Evolutionary conservation across 2,797 vertebrate genomes (phyloP), one percentile per base, ranked within the genome.

Genomic region (Tinamus major): DNA sequence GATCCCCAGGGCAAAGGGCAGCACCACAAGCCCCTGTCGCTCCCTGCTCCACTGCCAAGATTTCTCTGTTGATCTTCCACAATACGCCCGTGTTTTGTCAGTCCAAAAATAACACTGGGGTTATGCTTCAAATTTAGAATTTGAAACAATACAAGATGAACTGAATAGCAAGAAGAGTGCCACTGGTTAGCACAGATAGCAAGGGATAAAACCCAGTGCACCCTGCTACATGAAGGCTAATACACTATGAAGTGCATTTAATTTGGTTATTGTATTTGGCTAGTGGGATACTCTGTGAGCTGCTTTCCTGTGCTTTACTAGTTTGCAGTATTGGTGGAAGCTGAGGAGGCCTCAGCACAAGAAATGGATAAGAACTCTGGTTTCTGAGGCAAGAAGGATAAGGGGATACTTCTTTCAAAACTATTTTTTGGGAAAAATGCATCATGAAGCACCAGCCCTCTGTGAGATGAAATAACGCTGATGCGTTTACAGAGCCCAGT

Each of bases 91-190:
- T 92, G 74, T 29, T 89, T 58, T 71, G 46, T 84, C 85, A 86
- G 67, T 79, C 69, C 83, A 90, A 92, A 95, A 90, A 92, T 88
- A 91, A 86, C 64, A 70, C 35, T 71, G 59, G 10, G 61, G 67
- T 55, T 86, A 74, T 48, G 79, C 71, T 92, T 84, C 80, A 92
- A 46, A 94, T 88, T 79, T 79, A 67, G 48, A 64, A 81, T 82
- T 86, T 88, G 53, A 90, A 92, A 92, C 51, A 93, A 91, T 79
- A 67, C 48, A 85, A 91, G 88, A 81, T 74, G 27, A 90, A 77
- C n/a, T 63, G 63, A 39, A 56, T 55, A 81, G 69, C 55, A 46
- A 80, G 56, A 85, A 85, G 51, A 64, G 53, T 58, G 49, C 58
- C 77, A 58, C 68, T 85, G 79, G 91, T 64, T 80, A 87, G 70